Evolutionary conservation across 2,797 vertebrate genomes (phyloP).

Genomic region (Lagodon rhomboides): DNA sequence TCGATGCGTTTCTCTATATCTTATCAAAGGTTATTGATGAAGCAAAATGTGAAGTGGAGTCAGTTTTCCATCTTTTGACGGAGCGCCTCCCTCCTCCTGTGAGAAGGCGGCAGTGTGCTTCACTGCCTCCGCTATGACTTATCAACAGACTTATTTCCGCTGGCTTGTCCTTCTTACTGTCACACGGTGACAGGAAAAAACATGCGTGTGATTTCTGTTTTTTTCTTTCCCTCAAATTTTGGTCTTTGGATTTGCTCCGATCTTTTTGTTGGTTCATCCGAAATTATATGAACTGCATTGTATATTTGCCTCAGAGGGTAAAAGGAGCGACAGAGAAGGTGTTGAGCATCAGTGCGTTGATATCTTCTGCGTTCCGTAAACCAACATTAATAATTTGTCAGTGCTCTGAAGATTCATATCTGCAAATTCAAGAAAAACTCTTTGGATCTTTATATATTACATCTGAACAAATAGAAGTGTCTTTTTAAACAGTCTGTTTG

Average conservation of each 20-base stretch:
- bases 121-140: constrained; percentile 67
- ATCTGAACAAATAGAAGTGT: background rate
- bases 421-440: too few relatives aligned
- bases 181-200: constrained; percentile 47
- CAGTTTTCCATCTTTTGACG: constrained; percentile 69
- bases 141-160: constrained; percentile 73
- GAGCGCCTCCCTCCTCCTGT: constrained; percentile 56
- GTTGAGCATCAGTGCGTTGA: constrained; percentile 1
- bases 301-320: background rate
- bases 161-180: constrained; percentile 66
- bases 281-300: background rate
- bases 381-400: background rate
- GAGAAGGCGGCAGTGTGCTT: constrained; percentile 66
- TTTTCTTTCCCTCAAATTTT: constrained; percentile 33
- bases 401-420: background rate
- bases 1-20: constrained; percentile 63
- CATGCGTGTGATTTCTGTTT: constrained; percentile 27
- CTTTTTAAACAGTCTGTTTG: background rate
- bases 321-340: background rate
- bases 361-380: background rate
- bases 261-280: background rate
- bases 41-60: constrained; percentile 74
- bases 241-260: constrained; percentile 13
- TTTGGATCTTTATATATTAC: too few relatives aligned
- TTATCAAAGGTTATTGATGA: constrained; percentile 79